phyloP scores from a whole-genome alignment of 2,113 vertebrate species.

The Pseudorasbora parva region DNA sequence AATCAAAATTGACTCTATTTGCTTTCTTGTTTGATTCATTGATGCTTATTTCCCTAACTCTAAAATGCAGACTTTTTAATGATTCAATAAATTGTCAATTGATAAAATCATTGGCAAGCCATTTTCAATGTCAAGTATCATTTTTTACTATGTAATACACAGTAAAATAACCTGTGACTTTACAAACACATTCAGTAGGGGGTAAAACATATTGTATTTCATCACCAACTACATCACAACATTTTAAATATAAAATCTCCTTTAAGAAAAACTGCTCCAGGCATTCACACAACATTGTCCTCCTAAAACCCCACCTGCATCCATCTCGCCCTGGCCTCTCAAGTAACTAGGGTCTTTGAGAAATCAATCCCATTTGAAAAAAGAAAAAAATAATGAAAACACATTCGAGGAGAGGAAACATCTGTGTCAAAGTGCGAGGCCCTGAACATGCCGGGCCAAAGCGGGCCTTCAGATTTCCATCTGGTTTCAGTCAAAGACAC shows the following conservation, averaged over 20 bases:
- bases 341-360: not conserved
- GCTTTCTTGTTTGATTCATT: not conserved
- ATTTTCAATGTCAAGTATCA: not conserved
- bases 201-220: not conserved
- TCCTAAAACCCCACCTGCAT: not conserved
- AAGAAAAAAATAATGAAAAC: conserved; percentile 62
- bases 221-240: not conserved
- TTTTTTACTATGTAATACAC: not conserved
- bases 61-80: not conserved
- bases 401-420: conserved; percentile 63
- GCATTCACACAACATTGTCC: not conserved
- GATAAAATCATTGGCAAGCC: not conserved
- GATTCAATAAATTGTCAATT: not conserved
- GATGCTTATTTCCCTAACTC: not conserved
- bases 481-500: conserved; percentile 52
- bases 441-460: conserved; percentile 49
- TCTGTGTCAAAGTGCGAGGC: conserved; percentile 59
- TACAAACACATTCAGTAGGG: not conserved
- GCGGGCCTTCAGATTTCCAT: conserved; percentile 46
- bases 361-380: conserved; percentile 58
- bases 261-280: conserved; percentile 8
- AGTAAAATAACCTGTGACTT: not conserved
- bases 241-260: not conserved
- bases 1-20: not conserved
- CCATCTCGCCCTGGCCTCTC: not conserved